Evolutionary conservation across 2,797 vertebrate species (phyloP).

Genomic region (Cygnus olor): DNA sequence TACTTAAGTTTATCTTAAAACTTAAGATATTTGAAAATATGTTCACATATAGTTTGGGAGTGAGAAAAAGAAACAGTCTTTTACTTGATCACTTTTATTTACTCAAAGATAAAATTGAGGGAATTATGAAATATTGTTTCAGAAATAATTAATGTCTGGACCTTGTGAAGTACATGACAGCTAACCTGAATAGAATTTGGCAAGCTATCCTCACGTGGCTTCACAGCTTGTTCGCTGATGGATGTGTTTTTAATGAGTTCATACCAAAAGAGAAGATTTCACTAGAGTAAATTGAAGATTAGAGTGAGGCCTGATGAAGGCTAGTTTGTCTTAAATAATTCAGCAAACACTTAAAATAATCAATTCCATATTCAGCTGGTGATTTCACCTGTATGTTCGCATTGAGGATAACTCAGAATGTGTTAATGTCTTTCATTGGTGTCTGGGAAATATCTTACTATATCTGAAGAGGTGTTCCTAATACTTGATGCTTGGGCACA

Average conservation of each 20-base stretch:
- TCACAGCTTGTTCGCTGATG: constrained; percentile 42
- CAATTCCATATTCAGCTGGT: constrained; percentile 48
- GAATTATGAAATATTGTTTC: constrained; percentile 31
- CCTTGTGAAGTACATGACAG: constrained; percentile 18
- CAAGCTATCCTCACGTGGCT: constrained; percentile 35
- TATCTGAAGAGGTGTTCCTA: not conserved
- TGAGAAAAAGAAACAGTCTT: not conserved
- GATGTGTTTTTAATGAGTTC: constrained; percentile 66
- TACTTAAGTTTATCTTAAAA: not conserved
- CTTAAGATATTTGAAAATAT: not conserved
- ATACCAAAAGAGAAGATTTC: constrained; percentile 39
- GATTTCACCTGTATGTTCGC: constrained; percentile 36
- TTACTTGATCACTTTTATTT: not conserved
- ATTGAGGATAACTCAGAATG: not conserved
- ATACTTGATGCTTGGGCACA: not conserved
- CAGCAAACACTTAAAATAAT: constrained; percentile 51
- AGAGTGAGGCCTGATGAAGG: constrained; percentile 46
- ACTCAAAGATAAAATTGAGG: constrained; percentile 2
- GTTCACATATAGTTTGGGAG: not conserved
- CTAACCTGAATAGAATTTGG: constrained; percentile 51
- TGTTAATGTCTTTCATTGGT: not conserved
- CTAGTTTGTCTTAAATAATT: constrained; percentile 64
- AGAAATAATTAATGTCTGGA: constrained; percentile 23
- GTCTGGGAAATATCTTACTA: not conserved
- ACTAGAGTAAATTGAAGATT: constrained; percentile 63